Base-by-base conservation (phyloP, 2,113 vertebrate genomes). In the Globicephala melas region DNA sequence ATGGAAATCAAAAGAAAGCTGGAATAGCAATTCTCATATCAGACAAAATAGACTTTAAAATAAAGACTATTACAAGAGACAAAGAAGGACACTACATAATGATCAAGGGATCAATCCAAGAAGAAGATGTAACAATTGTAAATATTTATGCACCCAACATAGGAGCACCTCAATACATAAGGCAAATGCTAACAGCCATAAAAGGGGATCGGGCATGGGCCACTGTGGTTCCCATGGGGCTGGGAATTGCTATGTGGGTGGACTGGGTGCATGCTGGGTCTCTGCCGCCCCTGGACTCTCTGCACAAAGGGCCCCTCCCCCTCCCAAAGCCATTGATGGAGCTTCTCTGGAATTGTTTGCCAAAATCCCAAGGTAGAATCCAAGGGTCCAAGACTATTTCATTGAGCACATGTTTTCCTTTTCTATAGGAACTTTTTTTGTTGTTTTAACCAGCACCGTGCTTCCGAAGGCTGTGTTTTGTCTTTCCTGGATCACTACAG, bases 361-460 rank as follows among this genome's bases (percentile, higher is more conserved):
- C 96, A 96, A 93, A 94, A 94, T n/a, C 62, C 82, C 94, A 70
- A 83, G 96, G 96, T 96, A 94, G 94, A 97, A 96, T 62, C 67
- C 90, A 73, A 97, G 92, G 95, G 96, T 96, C 95, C 96, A 91
- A 95, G 97, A 97, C 83, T 91, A 82, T 97, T 98, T 97, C 84
- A 68, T 63, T 25, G 7, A 92, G 67, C 86, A 88, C 91, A 62
- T 21, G 0, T 47, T 92, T 94, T 84, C 82, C 63, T 90, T 84
- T 96, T 93, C 93, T 71, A 20, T 90, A 50, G 87, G 89, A 41
- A 80, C 80, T 92, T 79, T 53, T 80, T 83, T 74, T 73, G 9
- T 14, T 41, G 20, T 83, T 53, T 71, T 41, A 90, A 80, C 47
- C 96, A 98, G 90, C 95, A 28, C 31, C 81, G 55, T 65, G 80